A percentile compares a stretch with the other conserved stretches of the same genome.
phyloP scores from a whole-genome alignment of 2,797 vertebrate species.

The Kryptopterus vitreolus region DNA sequence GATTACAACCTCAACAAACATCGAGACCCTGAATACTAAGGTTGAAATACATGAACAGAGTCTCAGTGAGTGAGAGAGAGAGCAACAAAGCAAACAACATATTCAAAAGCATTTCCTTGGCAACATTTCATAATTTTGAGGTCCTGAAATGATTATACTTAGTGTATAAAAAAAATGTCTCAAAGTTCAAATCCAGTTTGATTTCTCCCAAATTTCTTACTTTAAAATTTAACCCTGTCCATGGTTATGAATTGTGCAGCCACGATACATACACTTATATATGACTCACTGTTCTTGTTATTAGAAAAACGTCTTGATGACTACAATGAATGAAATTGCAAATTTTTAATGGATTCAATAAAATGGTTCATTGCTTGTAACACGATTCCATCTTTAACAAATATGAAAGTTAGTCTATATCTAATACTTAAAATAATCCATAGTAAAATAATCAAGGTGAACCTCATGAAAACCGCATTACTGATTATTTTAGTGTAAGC shows the following conservation, averaged over 20 bases:
- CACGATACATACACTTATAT: neutral
- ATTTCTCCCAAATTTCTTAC: neutral
- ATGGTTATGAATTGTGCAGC: neutral
- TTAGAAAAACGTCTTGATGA: no score
- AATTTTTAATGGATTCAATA: neutral
- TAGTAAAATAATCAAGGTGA: neutral
- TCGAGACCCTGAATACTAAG: conserved; percentile 6
- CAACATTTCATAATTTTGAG: neutral
- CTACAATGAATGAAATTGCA: neutral
- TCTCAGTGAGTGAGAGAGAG: neutral
- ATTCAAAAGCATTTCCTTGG: neutral
- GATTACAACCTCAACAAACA: conserved; percentile 36
- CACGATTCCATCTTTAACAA: neutral
- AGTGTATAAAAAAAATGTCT: neutral
- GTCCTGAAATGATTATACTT: neutral
- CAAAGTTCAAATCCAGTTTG: neutral
- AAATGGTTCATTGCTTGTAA: neutral
- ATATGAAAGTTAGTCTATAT: neutral
- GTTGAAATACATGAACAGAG: conserved; percentile 9
- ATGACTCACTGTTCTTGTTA: neutral
- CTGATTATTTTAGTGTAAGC: neutral
- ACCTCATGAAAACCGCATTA: neutral
- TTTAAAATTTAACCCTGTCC: neutral
- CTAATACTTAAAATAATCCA: neutral
- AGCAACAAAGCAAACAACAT: conserved; percentile 4